These are phyloP conservation scores for Labia minor DNA, from an alignment of 2,888 invertebrate genomes.

Conservation along the genomic window DNA sequence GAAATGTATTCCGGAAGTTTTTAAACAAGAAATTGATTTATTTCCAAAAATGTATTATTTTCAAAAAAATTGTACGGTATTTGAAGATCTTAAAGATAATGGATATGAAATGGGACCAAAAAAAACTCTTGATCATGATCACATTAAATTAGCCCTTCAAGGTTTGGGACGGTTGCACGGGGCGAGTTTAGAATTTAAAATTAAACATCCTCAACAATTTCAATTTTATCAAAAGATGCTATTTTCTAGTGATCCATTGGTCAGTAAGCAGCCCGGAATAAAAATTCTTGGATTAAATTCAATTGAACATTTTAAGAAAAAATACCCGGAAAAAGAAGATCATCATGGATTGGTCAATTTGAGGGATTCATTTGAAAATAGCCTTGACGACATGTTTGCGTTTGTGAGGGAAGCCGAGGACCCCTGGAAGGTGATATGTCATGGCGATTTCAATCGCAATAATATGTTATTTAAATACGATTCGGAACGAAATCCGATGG, in stretches of 20 bases:
- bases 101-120: background rate
- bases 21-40: background rate
- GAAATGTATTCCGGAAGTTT: background rate
- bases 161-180: background rate
- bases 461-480: constrained; percentile 13
- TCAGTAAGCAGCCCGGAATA: background rate
- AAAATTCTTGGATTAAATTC: background rate
- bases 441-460: background rate
- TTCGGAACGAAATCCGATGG: background rate
- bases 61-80: background rate
- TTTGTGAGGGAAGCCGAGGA: background rate
- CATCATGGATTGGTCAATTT: background rate
- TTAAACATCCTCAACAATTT: background rate
- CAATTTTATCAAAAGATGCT: background rate
- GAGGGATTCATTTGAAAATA: background rate
- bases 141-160: background rate
- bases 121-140: background rate
- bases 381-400: background rate
- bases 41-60: background rate
- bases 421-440: background rate
- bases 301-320: background rate
- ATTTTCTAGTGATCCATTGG: background rate
- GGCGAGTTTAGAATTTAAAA: background rate
- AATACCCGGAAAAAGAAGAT: background rate
- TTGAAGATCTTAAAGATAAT: background rate